phyloP scores from a whole-genome alignment of 2,888 invertebrate genomes.

The Acrocera orbiculus region DNA sequence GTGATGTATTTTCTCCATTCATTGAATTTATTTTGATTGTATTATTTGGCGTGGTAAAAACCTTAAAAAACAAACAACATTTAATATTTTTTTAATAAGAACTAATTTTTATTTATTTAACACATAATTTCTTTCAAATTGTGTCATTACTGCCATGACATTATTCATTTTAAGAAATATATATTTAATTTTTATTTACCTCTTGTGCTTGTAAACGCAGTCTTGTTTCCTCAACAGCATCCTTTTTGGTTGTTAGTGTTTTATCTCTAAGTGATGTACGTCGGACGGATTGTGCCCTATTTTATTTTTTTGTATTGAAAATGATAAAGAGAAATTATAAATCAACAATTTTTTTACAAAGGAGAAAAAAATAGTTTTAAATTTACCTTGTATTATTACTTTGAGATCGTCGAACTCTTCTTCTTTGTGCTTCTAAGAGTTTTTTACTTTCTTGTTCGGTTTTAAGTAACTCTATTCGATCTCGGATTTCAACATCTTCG shows the following conservation, averaged over 20 bases:
- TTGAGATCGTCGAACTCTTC: conserved; percentile 52
- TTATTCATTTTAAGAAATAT: background rate
- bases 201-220: conserved; percentile 47
- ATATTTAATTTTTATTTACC: conserved; percentile 19
- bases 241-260: conserved; percentile 80
- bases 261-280: conserved; percentile 87
- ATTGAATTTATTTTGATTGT: no score
- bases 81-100: background rate
- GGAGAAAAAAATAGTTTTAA: background rate
- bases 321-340: background rate
- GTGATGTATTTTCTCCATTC: no score
- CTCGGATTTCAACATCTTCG: conserved; percentile 86
- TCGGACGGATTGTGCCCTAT: conserved; percentile 76
- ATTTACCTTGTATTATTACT: conserved; percentile 41
- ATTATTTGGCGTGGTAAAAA: no score
- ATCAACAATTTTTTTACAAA: no score
- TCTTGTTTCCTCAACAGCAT: conserved; percentile 83
- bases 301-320: no score
- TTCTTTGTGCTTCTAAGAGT: conserved; percentile 35
- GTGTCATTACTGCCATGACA: background rate
- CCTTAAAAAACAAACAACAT: no score
- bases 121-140: no score
- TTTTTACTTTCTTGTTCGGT: conserved; percentile 74
- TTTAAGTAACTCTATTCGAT: conserved; percentile 70
- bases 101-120: background rate